Evolutionary conservation across 2,113 vertebrate species (phyloP).

Genomic region (Oreotragus oreotragus): DNA sequence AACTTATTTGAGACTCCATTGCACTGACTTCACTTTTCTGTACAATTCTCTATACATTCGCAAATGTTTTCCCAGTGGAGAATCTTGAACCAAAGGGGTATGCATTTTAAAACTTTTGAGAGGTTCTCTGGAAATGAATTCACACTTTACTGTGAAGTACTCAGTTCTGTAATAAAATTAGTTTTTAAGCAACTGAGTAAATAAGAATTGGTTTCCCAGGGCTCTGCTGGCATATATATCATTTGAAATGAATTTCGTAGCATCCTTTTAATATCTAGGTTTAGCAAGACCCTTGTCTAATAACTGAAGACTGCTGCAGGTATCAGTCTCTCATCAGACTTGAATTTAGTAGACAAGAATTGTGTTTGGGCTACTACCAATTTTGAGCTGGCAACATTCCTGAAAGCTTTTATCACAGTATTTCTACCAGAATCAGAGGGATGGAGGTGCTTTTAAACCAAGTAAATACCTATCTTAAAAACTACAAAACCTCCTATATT

Average conservation of each 20-base stretch:
- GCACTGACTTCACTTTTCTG: neutral
- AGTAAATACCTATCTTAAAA: neutral
- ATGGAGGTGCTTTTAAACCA: neutral
- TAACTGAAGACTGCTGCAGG: neutral
- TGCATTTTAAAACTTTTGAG: neutral
- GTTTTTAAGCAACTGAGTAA: neutral
- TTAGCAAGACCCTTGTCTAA: neutral
- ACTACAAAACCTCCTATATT: neutral
- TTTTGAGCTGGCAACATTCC: neutral
- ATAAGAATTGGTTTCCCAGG: neutral
- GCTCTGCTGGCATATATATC: neutral
- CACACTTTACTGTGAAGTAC: neutral
- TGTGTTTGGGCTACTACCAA: neutral
- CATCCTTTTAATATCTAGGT: neutral
- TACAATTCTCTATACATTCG: neutral
- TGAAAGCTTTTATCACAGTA: neutral
- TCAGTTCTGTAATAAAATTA: neutral
- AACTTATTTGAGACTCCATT: neutral
- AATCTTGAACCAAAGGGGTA: neutral
- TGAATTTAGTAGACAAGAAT: neutral
- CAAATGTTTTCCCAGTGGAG: neutral
- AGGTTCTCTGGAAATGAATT: slow-evolving; percentile 1
- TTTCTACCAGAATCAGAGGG: neutral
- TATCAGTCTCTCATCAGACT: neutral
- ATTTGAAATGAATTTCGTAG: neutral